Conservation (phyloP, 2,797 vertebrate species). For the Typhlichthys subterraneus region DNA sequence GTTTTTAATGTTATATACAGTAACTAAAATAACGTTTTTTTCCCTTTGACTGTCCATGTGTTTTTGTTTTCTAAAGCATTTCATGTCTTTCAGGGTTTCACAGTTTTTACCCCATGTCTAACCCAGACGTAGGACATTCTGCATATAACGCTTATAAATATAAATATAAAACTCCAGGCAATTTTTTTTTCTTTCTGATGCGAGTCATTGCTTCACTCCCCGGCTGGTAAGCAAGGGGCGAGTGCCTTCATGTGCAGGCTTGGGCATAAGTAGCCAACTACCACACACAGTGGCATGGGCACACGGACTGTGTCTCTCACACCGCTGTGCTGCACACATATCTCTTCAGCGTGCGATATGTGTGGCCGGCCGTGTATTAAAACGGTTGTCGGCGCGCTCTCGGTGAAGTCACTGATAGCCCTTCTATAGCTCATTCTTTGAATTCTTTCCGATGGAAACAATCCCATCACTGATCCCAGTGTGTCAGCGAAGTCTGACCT, state of each 20-base stretch:
- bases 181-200: not conserved
- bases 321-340: constrained; percentile 49
- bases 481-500: constrained; percentile 77
- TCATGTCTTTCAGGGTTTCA: too few relatives aligned
- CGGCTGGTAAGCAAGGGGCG: constrained; percentile 21
- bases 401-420: constrained; percentile 80
- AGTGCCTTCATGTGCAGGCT: constrained; percentile 26
- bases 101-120: too few relatives aligned
- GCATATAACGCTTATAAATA: too few relatives aligned
- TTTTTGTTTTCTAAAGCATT: too few relatives aligned
- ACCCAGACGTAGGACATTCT: too few relatives aligned
- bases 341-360: constrained; percentile 38
- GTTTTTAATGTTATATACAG: too few relatives aligned
- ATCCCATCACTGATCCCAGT: constrained; percentile 78
- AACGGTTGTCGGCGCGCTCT: constrained; percentile 68
- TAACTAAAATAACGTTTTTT: too few relatives aligned
- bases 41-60: too few relatives aligned
- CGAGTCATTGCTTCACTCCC: constrained; percentile 3
- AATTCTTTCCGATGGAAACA: constrained; percentile 88
- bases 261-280: constrained; percentile 13
- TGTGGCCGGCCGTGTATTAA: constrained; percentile 56
- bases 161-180: not conserved
- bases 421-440: constrained; percentile 79
- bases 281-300: constrained; percentile 17
- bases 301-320: constrained; percentile 44